A percentile compares a stretch with the other conserved stretches of the same genome.
phyloP scores from a whole-genome alignment of 1,140 invertebrate species.

The Drosophila paulistorum region DNA sequence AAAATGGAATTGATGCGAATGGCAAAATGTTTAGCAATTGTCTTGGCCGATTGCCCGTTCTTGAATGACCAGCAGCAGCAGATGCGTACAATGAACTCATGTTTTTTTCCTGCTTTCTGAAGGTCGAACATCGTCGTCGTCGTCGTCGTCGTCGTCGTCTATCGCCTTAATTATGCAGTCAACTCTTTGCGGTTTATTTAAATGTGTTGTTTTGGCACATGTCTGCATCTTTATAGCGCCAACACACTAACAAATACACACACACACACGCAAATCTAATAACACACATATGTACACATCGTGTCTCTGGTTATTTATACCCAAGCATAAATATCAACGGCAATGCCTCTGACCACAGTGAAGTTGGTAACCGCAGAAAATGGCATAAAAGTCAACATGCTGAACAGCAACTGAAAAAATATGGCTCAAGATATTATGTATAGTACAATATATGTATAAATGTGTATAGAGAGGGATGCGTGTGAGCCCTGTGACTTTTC shows the following conservation, averaged over 20 bases:
- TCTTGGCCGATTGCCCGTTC: conserved; percentile 57
- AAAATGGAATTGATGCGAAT: conserved; percentile 41
- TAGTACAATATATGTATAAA: not conserved
- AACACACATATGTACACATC: conserved; percentile 42
- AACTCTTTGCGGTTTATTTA: conserved; percentile 74
- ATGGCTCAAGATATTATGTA: conserved; percentile 65
- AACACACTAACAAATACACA: conserved; percentile 19
- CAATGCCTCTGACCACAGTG: conserved; percentile 66
- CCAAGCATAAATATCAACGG: conserved; percentile 73
- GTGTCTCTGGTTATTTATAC: conserved; percentile 65
- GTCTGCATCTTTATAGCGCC: conserved; percentile 65
- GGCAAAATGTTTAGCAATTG: conserved; percentile 63
- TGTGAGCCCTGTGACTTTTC: conserved; percentile 63
- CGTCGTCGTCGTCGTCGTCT: conserved; percentile 10
- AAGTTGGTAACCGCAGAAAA: conserved; percentile 74
- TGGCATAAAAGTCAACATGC: conserved; percentile 80
- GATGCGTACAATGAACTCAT: conserved; percentile 60
- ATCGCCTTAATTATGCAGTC: conserved; percentile 68
- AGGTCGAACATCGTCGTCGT: conserved; percentile 41
- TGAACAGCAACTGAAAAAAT: conserved; percentile 72
- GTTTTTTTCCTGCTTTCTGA: conserved; percentile 29
- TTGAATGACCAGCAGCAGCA: not conserved
- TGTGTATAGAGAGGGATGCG: conserved; percentile 16
- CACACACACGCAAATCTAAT: conserved; percentile 65
- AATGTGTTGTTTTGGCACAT: conserved; percentile 52